Conservation (phyloP, 2,113 vertebrate genomes). For the Donacobius atricapilla region DNA sequence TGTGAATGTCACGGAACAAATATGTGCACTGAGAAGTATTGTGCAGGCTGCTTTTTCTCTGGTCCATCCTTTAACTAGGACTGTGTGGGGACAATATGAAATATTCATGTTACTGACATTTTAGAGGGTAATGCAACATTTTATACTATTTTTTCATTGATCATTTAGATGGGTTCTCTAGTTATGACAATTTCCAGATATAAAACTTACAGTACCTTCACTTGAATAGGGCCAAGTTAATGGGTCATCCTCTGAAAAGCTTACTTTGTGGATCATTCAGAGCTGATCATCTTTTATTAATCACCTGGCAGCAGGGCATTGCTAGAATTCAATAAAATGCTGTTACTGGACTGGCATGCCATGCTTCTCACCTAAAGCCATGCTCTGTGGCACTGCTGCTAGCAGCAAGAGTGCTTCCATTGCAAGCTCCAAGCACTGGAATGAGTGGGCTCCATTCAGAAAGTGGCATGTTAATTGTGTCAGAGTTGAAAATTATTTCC, state of each 20-base stretch:
- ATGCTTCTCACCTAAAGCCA: background rate
- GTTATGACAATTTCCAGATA: background rate
- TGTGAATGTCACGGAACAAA: background rate
- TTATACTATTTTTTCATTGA: background rate
- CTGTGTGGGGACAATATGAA: background rate
- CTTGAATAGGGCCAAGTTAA: background rate
- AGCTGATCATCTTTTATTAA: background rate
- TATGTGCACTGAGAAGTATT: background rate
- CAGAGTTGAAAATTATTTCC: background rate
- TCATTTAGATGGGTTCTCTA: background rate
- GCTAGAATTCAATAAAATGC: background rate
- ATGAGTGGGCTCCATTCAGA: background rate
- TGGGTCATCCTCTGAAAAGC: background rate
- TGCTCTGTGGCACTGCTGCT: background rate
- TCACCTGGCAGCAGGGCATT: background rate
- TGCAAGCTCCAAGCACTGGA: background rate
- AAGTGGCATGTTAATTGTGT: background rate
- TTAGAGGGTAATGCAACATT: background rate
- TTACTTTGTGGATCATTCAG: conserved; percentile 8
- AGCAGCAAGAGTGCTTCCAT: background rate
- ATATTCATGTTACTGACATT: background rate
- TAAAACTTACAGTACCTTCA: background rate
- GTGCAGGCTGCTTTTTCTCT: background rate
- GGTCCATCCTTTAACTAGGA: background rate
- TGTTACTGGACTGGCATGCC: conserved; percentile 2